Percentiles rank a stretch among this genome's conserved stretches.
Conservation (phyloP, 1,140 invertebrate species). For the Halyomorpha halys region DNA sequence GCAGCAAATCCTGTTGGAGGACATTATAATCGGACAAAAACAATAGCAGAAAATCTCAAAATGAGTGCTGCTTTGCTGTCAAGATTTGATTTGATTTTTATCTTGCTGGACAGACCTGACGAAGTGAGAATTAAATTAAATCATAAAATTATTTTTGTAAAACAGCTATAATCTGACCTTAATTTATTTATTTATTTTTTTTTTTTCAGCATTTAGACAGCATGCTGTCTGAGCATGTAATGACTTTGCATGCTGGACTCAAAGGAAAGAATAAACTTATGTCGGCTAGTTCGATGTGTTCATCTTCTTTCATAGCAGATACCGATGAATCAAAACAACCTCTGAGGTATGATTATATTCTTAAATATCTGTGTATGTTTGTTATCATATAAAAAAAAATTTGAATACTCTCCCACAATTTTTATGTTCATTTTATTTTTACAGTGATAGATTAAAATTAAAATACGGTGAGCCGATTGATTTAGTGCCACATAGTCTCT, state of each 20-base stretch:
- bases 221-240: constrained; percentile 69
- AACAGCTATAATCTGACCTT: background rate
- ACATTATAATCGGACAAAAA: constrained; percentile 78
- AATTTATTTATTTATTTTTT: no score
- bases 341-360: background rate
- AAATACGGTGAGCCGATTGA: constrained; percentile 51
- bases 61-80: constrained; percentile 75
- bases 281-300: background rate
- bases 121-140: constrained; percentile 40
- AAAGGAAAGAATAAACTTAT: constrained; percentile 31
- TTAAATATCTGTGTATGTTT: no score
- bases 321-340: background rate
- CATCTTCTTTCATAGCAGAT: background rate
- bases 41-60: constrained; percentile 81
- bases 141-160: background rate
- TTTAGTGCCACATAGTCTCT: constrained; percentile 57
- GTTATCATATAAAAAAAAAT: background rate
- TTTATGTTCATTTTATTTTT: constrained; percentile 28
- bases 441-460: constrained; percentile 51
- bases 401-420: background rate
- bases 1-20: constrained; percentile 85
- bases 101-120: constrained; percentile 78
- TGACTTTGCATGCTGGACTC: constrained; percentile 55
- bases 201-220: constrained; percentile 57
- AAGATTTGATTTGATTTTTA: constrained; percentile 87